Evolutionary conservation across 2,888 invertebrate species (phyloP).

Genomic region (Acholoe squamosa): DNA sequence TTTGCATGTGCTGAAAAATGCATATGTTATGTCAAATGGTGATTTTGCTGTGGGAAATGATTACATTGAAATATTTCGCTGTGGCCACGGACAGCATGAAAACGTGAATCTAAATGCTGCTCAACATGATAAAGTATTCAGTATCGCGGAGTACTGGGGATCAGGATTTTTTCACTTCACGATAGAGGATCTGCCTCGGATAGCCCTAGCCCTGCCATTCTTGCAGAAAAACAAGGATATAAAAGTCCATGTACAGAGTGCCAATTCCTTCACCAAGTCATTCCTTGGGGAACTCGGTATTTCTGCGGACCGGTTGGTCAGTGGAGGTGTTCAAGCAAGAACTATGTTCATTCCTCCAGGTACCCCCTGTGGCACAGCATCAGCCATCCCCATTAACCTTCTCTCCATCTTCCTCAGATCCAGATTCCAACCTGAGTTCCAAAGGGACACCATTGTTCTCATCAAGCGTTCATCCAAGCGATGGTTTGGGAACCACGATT

Average conservation of each 20-base stretch:
- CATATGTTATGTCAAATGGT: neutral
- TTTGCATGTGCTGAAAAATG: neutral
- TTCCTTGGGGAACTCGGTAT: slow-evolving; percentile 24
- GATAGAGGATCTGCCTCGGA: slow-evolving; percentile 64
- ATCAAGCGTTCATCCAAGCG: slow-evolving; percentile 51
- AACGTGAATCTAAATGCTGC: neutral
- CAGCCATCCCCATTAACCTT: neutral
- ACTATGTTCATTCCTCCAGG: slow-evolving; percentile 39
- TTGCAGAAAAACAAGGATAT: slow-evolving; percentile 53
- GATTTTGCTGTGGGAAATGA: neutral
- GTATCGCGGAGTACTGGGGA: slow-evolving; percentile 64
- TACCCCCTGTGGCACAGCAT: slow-evolving; percentile 2
- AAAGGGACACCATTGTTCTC: slow-evolving; percentile 21
- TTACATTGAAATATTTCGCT: neutral
- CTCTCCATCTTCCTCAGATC: neutral
- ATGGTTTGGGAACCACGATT: slow-evolving; percentile 14
- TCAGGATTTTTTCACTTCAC: slow-evolving; percentile 53
- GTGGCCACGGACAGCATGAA: neutral
- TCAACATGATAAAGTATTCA: slow-evolving; percentile 61
- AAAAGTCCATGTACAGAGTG: slow-evolving; percentile 46
- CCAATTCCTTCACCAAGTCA: neutral
- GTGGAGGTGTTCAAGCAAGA: neutral
- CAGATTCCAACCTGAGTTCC: neutral
- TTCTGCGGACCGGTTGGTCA: neutral
- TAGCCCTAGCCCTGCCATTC: slow-evolving; percentile 58